These are phyloP conservation scores for Asbolus verrucosus DNA, from an alignment of 1,140 invertebrate species.

Conservation along the genomic window DNA sequence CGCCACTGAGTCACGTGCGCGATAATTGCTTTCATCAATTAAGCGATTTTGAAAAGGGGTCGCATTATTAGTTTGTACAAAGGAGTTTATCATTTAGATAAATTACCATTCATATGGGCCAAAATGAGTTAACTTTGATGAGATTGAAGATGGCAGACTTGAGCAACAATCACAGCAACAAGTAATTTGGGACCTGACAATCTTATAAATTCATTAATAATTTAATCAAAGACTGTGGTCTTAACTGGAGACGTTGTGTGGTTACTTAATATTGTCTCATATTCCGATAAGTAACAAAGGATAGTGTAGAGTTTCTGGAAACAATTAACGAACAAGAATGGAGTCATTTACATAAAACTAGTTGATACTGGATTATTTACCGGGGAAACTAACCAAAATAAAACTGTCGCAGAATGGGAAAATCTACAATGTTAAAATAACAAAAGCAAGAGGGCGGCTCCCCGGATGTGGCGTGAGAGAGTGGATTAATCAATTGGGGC, in stretches of 20 bases:
- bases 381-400: constrained; percentile 1
- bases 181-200: no score
- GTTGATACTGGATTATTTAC: background rate
- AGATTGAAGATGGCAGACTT: background rate
- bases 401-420: constrained; percentile 19
- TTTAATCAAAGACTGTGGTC: constrained; percentile 24
- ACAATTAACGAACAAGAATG: no score
- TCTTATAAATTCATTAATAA: constrained; percentile 18
- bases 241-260: background rate
- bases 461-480: constrained; percentile 26
- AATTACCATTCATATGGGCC: background rate
- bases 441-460: constrained; percentile 13
- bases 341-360: no score
- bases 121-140: constrained; percentile 7
- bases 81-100: constrained; percentile 20
- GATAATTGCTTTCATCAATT: constrained; percentile 17
- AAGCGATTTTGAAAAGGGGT: constrained; percentile 9
- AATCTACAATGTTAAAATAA: constrained; percentile 17
- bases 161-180: background rate
- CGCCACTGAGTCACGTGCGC: no score
- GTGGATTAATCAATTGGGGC: constrained; percentile 18
- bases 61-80: constrained; percentile 1
- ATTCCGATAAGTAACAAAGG: no score
- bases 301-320: no score
- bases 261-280: no score